phyloP scores from a whole-genome alignment of 2,888 invertebrate genomes.

The Himalopsyche japonica region DNA sequence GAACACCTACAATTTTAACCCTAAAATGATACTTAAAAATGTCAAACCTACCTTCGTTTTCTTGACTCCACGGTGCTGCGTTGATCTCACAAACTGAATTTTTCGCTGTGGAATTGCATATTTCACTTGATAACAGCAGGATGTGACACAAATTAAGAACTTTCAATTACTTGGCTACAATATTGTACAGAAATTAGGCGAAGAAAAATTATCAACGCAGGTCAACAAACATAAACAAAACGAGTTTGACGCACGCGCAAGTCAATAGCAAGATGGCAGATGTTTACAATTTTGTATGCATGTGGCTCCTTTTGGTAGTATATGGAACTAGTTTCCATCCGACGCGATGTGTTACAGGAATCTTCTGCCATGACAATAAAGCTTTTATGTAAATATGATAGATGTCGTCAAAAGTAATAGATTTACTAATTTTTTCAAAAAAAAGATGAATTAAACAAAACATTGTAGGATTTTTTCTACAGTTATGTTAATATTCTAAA shows the following conservation, averaged over 20 bases:
- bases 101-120: constrained; percentile 16
- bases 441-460: too few species aligned
- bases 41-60: constrained; percentile 58
- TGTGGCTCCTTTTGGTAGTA: not conserved
- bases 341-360: not conserved
- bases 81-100: constrained; percentile 48
- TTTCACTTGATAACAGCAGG: constrained; percentile 7
- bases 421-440: too few species aligned
- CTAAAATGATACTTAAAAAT: constrained; percentile 3
- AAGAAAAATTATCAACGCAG: constrained; percentile 19
- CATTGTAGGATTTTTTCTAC: too few species aligned
- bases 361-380: too few species aligned
- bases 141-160: not conserved
- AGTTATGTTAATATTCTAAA: too few species aligned
- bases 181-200: constrained; percentile 11
- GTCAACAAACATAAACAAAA: constrained; percentile 40
- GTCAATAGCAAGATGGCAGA: constrained; percentile 22
- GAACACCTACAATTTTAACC: constrained; percentile 2
- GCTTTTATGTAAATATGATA: too few species aligned
- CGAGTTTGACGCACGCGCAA: constrained; percentile 39
- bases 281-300: constrained; percentile 13
- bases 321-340: not conserved
- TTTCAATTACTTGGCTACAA: not conserved
- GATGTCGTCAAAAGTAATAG: too few species aligned
- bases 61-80: constrained; percentile 65